A percentile compares a stretch with the other conserved stretches of the same genome.
These are phyloP conservation scores for Opisthocomus hoazin DNA, from an alignment of 2,113 vertebrate species.

Conservation along the genomic window DNA sequence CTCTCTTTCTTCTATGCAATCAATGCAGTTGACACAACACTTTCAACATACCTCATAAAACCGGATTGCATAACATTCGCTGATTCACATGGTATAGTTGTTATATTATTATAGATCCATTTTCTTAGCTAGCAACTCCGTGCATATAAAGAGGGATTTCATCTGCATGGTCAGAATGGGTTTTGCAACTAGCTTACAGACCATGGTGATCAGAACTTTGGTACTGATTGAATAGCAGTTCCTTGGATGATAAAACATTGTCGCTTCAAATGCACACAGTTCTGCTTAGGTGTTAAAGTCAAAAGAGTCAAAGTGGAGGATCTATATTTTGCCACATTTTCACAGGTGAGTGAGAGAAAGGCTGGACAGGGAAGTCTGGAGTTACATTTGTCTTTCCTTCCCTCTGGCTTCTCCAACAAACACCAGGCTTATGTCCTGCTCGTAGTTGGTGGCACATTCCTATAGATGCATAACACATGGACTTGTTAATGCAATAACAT, in stretches of 20 bases:
- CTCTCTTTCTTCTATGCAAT: neutral
- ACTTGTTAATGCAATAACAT: neutral
- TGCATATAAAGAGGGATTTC: neutral
- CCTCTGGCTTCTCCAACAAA: neutral
- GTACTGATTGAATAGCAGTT: neutral
- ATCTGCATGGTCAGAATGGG: neutral
- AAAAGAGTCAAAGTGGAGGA: neutral
- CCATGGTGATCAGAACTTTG: neutral
- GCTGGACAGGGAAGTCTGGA: neutral
- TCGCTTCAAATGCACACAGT: neutral
- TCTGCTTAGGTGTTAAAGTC: neutral
- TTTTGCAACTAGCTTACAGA: neutral
- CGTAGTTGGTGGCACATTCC: neutral
- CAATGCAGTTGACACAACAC: neutral
- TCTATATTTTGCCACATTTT: neutral
- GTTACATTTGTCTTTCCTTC: neutral
- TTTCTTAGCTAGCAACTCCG: neutral
- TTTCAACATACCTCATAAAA: neutral
- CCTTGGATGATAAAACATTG: neutral
- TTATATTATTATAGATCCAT: neutral
- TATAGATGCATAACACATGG: neutral
- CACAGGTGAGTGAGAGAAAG: neutral
- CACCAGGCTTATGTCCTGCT: neutral
- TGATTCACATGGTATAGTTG: neutral
- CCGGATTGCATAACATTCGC: neutral